Base-by-base conservation (phyloP, 2,888 invertebrate species). In the Conistra vaccinii region DNA sequence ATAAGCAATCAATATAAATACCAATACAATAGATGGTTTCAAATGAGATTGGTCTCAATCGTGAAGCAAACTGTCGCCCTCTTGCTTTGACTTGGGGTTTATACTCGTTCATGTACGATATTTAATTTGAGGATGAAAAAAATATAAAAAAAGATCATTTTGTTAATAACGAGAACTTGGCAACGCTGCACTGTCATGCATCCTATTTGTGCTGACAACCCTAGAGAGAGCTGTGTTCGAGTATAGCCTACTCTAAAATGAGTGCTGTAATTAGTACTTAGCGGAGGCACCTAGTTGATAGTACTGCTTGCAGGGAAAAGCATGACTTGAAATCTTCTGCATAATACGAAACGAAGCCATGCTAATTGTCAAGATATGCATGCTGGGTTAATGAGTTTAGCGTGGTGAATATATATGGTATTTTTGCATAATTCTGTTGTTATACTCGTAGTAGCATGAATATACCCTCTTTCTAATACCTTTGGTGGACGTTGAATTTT, bases 231-330 rank as follows among this genome's bases (percentile, higher is more conserved):
- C 60, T 69, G 70, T 81, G 79, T 86, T 85, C 73, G 79, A 83
- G 88, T 89, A 88, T 89, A 86, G 87, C 83, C 81, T 84, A 73
- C 78, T 87, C 78, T 29, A 65, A 72, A 84, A 75, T 26, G 76
- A 86, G 68, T 51, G 68, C 76, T 66, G 76, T 85, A 87, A 88
- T 88, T 88, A 88, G 82, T 78, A 80, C 79, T 83, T 81, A 80
- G 74, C 12, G 23, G 26, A 73, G 70, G 67, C 76, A 70, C 73
- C 73, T 69, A 17, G 63, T 55, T 76, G 53, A 81, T 75, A 72
- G 80, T 70, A 69, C 61, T 29, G 39, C 53, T 61, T 42, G 51
- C 48, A 53, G 35, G 2, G 17, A 48, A 60, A 71, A 65, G 65
- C n/a, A 39, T 45, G 51, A 55, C 53, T 67, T 69, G 2, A 69